phyloP scores from a whole-genome alignment of 2,888 invertebrate genomes.

The Germaria angustata region DNA sequence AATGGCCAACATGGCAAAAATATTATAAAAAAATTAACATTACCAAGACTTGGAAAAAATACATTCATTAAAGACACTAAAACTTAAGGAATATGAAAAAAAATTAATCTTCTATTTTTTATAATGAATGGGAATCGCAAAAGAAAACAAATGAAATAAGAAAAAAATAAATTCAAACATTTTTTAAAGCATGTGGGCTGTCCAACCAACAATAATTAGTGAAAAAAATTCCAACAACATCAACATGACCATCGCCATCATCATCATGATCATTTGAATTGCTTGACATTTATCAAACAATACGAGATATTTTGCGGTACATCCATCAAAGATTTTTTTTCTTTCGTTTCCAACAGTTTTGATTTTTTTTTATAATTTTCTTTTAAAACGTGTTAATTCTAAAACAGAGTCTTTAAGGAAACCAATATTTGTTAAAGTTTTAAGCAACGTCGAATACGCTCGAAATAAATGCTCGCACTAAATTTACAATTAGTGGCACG shows the following conservation, averaged over 20 bases:
- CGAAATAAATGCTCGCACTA: too few relatives aligned
- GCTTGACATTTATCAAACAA: conserved; percentile 15
- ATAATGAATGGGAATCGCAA: conserved; percentile 10
- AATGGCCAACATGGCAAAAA: conserved; percentile 32
- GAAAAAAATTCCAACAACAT: conserved; percentile 7
- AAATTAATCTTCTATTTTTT: conserved; percentile 6
- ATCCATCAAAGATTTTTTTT: not conserved
- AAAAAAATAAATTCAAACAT: not conserved
- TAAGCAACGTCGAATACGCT: too few relatives aligned
- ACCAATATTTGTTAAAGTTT: not conserved
- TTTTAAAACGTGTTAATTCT: not conserved
- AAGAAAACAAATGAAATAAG: not conserved
- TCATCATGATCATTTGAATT: conserved; percentile 1
- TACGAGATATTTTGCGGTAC: not conserved
- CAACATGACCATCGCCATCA: conserved; percentile 21
- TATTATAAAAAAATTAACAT: not conserved
- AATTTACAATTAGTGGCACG: too few relatives aligned
- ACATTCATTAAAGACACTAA: conserved; percentile 17
- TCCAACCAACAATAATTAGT: conserved; percentile 21
- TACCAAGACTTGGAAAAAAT: not conserved
- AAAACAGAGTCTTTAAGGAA: conserved; percentile 10
- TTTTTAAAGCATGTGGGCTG: conserved; percentile 23
- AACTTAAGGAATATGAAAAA: not conserved
- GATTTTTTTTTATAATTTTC: not conserved
- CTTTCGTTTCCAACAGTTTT: conserved; percentile 1